A percentile compares a stretch with the other conserved stretches of the same genome.
phyloP scores from a whole-genome alignment of 2,888 invertebrate genomes.

The Ariolimax columbianus region DNA sequence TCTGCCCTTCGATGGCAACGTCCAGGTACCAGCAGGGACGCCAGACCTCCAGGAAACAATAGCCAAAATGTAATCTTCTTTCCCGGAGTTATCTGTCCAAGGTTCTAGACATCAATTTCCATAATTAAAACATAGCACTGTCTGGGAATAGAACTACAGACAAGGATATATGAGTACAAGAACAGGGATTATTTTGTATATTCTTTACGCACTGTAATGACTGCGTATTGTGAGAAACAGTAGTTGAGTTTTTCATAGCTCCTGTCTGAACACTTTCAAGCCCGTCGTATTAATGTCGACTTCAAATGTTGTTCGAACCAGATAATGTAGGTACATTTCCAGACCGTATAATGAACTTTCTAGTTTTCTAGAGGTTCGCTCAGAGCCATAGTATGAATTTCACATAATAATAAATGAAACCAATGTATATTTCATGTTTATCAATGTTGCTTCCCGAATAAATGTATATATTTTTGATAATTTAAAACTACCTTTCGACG shows the following conservation, averaged over 20 bases:
- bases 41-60: too few species aligned
- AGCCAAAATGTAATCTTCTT: neutral
- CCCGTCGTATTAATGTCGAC: neutral
- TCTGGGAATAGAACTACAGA: too few species aligned
- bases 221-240: neutral
- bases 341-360: neutral
- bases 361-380: neutral
- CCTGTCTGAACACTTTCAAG: neutral
- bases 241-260: neutral
- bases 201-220: neutral
- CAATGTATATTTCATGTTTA: neutral
- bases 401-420: neutral
- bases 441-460: neutral
- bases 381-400: neutral
- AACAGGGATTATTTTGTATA: too few species aligned
- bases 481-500: too few species aligned
- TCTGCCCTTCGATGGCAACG: too few species aligned
- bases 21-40: too few species aligned
- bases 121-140: slow-evolving; percentile 21
- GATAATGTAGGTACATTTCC: neutral
- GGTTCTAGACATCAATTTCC: slow-evolving; percentile 14
- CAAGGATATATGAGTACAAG: too few species aligned
- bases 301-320: neutral
- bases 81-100: neutral
- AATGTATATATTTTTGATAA: neutral